Base-by-base conservation (phyloP, 2,797 vertebrate species). In the Acipenser oxyrinchus region DNA sequence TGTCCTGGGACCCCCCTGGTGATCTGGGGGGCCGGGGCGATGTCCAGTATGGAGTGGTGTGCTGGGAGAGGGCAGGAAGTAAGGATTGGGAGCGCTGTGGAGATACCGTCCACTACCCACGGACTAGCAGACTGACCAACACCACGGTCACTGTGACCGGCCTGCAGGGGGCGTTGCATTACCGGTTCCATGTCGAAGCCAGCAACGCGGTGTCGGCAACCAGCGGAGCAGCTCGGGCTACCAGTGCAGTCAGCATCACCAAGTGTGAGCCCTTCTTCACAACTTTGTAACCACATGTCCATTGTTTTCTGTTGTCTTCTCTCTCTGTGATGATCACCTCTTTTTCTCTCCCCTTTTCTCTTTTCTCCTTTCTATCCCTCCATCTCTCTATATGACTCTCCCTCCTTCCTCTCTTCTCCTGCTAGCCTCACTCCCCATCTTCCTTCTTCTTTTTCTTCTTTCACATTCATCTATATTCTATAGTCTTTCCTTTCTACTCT, bases 1-100 rank as follows among this genome's bases (percentile, higher is more conserved):
- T 86, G 51, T 75, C 1, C 1, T 87, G 86, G 85, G 78, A 74
- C 1, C 72, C 77, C 18, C 83, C 86, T 65, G 60, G 69, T 6
- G 82, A 85, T 70, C 0, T 10, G 10, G 84, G 82, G 3, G 83
- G 84, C 61, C 70, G 81, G 69, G 23, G 13, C 49, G 79, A 87
- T 62, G 15, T 86, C 65, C 73, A 3, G 12, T 87, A 85, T 48
- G 6, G 5, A 0, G 12, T 83, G 23, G 67, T 51, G 23, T 89
- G 87, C 67, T 51, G 8, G 65, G 68, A 82, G 74, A 70, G 49
- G 51, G 10, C 63, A n/a, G 73, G 61, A 4, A 66, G 62, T 12
- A 6, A n/a, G 7, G 57, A 0, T n/a, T 85, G 82, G 84, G 62
- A 49, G 60, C 1, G 6, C 0, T 88, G 84, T 48, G 69, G 67